Percentiles rank a stretch among this genome's conserved stretches.
phyloP scores from a whole-genome alignment of 2,113 vertebrate genomes.

The Cisticola juncidis region DNA sequence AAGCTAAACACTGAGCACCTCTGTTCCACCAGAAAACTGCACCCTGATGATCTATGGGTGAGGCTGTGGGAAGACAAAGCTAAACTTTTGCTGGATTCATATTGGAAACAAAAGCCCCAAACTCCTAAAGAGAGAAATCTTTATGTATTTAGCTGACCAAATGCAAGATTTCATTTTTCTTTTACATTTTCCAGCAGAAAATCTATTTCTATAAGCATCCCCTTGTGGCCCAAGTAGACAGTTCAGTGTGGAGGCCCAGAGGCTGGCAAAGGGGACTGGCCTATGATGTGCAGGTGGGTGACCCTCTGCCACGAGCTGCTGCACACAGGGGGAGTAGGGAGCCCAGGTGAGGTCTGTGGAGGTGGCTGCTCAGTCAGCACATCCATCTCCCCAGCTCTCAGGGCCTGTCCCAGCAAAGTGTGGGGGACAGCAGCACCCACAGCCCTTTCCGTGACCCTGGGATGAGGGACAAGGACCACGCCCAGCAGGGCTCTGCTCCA shows the following conservation, averaged over 20 bases:
- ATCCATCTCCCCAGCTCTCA: not conserved
- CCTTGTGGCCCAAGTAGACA: not conserved
- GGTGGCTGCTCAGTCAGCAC: not conserved
- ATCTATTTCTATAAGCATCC: not conserved
- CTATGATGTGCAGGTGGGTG: not conserved
- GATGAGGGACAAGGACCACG: accelerated
- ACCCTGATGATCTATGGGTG: not conserved
- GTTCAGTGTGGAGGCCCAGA: not conserved
- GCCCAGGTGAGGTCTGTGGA: not conserved
- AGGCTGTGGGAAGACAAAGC: not conserved
- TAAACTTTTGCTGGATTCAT: not conserved
- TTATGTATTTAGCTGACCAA: not conserved
- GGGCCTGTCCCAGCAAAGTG: not conserved
- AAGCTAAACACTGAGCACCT: not conserved
- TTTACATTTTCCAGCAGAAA: not conserved
- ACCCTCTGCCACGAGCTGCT: not conserved
- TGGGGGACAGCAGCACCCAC: not conserved
- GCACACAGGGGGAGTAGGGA: not conserved
- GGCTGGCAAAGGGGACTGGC: not conserved
- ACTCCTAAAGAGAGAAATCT: not conserved
- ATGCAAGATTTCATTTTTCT: not conserved
- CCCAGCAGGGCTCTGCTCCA: not conserved
- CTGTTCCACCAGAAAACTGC: not conserved
- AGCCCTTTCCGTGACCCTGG: not conserved
- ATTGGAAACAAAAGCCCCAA: not conserved